phyloP scores from a whole-genome alignment of 2,888 invertebrate genomes.

The Nectonema munidae region DNA sequence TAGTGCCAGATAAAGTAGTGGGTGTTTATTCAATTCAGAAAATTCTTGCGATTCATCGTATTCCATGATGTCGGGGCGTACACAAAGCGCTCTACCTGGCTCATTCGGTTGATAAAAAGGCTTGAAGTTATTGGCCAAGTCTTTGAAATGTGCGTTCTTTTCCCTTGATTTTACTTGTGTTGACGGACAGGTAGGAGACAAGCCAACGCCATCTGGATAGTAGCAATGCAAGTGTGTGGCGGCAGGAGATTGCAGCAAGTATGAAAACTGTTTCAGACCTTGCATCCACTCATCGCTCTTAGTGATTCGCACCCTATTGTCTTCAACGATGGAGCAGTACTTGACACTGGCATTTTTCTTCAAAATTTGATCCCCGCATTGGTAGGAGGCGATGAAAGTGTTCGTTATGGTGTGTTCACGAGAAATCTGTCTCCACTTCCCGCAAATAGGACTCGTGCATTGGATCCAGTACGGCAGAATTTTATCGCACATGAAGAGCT shows the following conservation, averaged over 20 bases:
- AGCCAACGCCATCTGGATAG: slow-evolving; percentile 23
- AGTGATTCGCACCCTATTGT: slow-evolving; percentile 19
- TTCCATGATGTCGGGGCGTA: slow-evolving; percentile 24
- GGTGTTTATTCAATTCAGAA: slow-evolving; percentile 22
- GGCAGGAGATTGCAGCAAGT: slow-evolving; percentile 22
- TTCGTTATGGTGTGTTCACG: slow-evolving; percentile 10
- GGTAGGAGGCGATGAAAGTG: neutral
- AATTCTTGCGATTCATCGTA: slow-evolving; percentile 23
- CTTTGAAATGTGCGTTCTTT: neutral
- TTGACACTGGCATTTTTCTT: neutral
- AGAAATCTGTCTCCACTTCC: slow-evolving; percentile 23
- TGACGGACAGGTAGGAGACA: slow-evolving; percentile 23
- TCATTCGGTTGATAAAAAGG: slow-evolving; percentile 21
- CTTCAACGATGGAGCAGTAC: slow-evolving; percentile 6
- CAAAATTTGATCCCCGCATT: neutral
- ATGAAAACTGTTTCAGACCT: slow-evolving; percentile 19
- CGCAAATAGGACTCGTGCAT: slow-evolving; percentile 21
- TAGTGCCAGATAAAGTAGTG: slow-evolving; percentile 23
- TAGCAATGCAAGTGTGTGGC: slow-evolving; percentile 22
- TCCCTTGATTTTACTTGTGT: too few relatives aligned
- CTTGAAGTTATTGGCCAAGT: slow-evolving; percentile 18
- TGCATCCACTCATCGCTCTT: slow-evolving; percentile 20
- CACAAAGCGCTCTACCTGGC: slow-evolving; percentile 20
- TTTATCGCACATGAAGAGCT: slow-evolving; percentile 22
- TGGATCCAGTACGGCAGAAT: slow-evolving; percentile 24